phyloP scores from a whole-genome alignment of 2,797 vertebrate species.

The Ispidina lecontei region DNA sequence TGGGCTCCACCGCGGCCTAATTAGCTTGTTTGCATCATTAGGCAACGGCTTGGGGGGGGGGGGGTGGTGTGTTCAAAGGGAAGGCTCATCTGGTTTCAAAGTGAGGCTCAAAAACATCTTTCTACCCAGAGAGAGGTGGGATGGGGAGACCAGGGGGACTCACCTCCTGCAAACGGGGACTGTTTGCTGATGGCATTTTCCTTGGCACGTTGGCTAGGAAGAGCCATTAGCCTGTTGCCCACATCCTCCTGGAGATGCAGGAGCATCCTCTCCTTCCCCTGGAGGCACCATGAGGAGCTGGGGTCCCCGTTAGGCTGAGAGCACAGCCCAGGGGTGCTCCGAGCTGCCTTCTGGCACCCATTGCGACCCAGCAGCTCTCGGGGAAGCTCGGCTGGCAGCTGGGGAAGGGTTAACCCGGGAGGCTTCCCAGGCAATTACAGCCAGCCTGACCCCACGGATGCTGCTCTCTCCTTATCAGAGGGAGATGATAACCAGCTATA shows the following conservation, averaged over 20 bases:
- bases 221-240: not conserved
- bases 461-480: constrained; percentile 49
- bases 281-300: not conserved
- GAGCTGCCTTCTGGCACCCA: not conserved
- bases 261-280: not conserved
- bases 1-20: constrained; percentile 56
- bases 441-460: constrained; percentile 12
- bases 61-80: constrained; percentile 31
- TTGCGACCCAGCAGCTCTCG: not conserved
- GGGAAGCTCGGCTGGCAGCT: not conserved
- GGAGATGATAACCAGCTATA: constrained; percentile 69
- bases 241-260: not conserved
- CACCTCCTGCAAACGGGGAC: not conserved
- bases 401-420: constrained; percentile 40
- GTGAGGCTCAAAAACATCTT: constrained; percentile 10
- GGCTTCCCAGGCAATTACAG: constrained; percentile 49
- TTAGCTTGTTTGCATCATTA: constrained; percentile 65
- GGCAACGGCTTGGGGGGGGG: constrained; percentile 17
- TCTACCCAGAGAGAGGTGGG: not conserved
- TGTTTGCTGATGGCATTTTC: not conserved
- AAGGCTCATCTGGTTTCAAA: constrained; percentile 49
- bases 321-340: accelerated
- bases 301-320: not conserved
- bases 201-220: not conserved
- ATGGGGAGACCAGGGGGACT: not conserved